Evolutionary conservation across 2,113 vertebrate species (phyloP).

Genomic region (Trichomycterus rosablanca): DNA sequence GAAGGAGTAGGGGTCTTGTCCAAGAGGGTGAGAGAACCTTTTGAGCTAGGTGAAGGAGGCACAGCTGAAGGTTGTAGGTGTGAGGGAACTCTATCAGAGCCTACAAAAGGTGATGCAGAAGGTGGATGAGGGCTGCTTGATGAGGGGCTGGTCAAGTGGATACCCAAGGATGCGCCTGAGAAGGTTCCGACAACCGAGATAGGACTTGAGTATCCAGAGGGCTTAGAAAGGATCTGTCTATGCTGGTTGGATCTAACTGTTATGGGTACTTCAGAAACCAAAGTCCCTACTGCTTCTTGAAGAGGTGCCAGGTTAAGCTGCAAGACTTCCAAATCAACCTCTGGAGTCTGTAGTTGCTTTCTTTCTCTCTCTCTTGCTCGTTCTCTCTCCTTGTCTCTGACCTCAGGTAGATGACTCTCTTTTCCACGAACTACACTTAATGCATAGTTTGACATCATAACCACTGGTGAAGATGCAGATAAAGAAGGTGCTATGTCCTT

Average conservation of each 20-base stretch:
- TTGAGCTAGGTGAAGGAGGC: slow-evolving; percentile 52
- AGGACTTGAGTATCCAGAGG: slow-evolving; percentile 52
- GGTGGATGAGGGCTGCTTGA: slow-evolving; percentile 34
- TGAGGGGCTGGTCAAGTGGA: slow-evolving; percentile 11
- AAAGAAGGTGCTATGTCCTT: slow-evolving; percentile 50
- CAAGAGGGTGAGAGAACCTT: slow-evolving; percentile 46
- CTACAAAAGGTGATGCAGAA: slow-evolving; percentile 27
- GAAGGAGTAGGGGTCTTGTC: slow-evolving; percentile 50
- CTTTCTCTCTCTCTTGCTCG: slow-evolving; percentile 44
- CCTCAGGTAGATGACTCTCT: slow-evolving; percentile 39
- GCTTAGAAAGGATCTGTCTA: slow-evolving; percentile 62
- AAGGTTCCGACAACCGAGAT: slow-evolving; percentile 57
- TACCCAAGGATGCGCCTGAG: slow-evolving; percentile 43
- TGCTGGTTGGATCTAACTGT: slow-evolving; percentile 47
- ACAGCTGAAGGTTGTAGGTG: slow-evolving; percentile 38
- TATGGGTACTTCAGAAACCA: slow-evolving; percentile 38
- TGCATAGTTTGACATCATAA: slow-evolving; percentile 34
- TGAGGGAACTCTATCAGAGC: slow-evolving; percentile 28
- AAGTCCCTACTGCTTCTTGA: slow-evolving; percentile 24
- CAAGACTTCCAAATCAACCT: slow-evolving; percentile 69
- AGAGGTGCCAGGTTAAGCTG: slow-evolving; percentile 58
- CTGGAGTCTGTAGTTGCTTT: slow-evolving; percentile 59
- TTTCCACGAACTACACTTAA: slow-evolving; percentile 20
- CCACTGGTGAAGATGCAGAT: slow-evolving; percentile 45
- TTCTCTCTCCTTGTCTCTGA: slow-evolving; percentile 39